Evolutionary conservation across 2,797 vertebrate genomes (phyloP), one percentile per base, ranked within the genome.

Genomic region (Otolemur crassicaudatus): DNA sequence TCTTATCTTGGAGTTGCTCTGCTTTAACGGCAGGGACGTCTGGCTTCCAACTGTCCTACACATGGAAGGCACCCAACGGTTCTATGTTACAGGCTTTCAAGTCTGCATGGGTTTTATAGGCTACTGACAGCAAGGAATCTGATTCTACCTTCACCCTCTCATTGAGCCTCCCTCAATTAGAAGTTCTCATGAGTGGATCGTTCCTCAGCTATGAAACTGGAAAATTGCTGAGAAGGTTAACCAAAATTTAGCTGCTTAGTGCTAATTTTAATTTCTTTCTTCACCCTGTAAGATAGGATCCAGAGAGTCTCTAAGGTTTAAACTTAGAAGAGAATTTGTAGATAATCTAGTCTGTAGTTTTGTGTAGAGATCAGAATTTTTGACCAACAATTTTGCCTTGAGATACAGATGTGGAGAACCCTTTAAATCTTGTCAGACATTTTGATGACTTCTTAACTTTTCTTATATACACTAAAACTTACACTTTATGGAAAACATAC

Each of bases 1-100:
- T 94, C 70, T 37, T 14, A 83, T 89, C 83, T 60, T 60, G 81
- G 84, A 94, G 92, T 88, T 94, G 80, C 8, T 43, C 56, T 85
- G 67, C 4, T 95, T 94, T 94, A 40, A 83, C 92, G 70, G 1
- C 1, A 17, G n/a, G 70, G 23, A 2, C 0, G 60, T 34, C 40
- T 63, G 58, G 37, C 37, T 89, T 80, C 34, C 43, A 70, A 43
- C 46, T 43, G 27, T 29, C 43, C 58, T 91, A 49, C n/a, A 12
- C 1, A 0, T 17, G 69, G 7, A 70, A 49, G 58, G 60, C 14
- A 63, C 60, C 17, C 17, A 20, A 14, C 2, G 1, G 3, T 60
- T 34, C 49, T 10, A 0, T 72, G 56, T 65, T 14, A 37, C 0
- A n/a, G 73, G 19, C 73, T 93, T 84, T 43, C 69, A 86, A 40